These are phyloP conservation scores for Papilio dardanus DNA, from an alignment of 1,140 invertebrate species.

Conservation along the genomic window DNA sequence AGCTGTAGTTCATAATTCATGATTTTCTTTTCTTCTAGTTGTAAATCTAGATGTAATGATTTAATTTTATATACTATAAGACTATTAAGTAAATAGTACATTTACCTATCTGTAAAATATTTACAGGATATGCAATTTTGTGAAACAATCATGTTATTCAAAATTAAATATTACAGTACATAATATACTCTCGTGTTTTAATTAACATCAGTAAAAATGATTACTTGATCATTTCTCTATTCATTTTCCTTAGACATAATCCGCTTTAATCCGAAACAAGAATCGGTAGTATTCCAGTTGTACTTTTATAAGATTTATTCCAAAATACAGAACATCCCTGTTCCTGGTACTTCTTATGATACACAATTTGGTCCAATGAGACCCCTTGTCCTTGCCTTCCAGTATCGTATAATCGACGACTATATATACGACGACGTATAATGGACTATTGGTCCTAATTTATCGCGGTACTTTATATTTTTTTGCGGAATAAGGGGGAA, in stretches of 20 bases:
- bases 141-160: conserved; percentile 14
- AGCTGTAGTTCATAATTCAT: not conserved
- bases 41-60: conserved; percentile 13
- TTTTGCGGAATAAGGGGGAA: no score
- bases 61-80: conserved; percentile 24
- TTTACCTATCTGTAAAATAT: conserved; percentile 25
- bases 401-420: no score
- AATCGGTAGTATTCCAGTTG: no score
- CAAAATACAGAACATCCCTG: no score
- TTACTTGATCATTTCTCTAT: not conserved
- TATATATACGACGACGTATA: no score
- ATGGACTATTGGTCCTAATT: no score
- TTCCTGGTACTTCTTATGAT: no score
- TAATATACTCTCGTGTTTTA: not conserved
- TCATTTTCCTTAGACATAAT: not conserved
- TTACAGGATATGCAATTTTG: conserved; percentile 2
- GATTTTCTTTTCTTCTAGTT: not conserved
- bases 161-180: conserved; percentile 26
- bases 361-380: no score
- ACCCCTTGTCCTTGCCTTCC: no score
- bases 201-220: not conserved
- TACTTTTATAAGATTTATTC: no score
- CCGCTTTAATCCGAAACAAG: no score
- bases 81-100: conserved; percentile 26
- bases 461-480: no score